Percentiles rank a stretch among this genome's conserved stretches.
These are phyloP conservation scores for Solea solea DNA, from an alignment of 2,113 vertebrate genomes.

Conservation along the genomic window DNA sequence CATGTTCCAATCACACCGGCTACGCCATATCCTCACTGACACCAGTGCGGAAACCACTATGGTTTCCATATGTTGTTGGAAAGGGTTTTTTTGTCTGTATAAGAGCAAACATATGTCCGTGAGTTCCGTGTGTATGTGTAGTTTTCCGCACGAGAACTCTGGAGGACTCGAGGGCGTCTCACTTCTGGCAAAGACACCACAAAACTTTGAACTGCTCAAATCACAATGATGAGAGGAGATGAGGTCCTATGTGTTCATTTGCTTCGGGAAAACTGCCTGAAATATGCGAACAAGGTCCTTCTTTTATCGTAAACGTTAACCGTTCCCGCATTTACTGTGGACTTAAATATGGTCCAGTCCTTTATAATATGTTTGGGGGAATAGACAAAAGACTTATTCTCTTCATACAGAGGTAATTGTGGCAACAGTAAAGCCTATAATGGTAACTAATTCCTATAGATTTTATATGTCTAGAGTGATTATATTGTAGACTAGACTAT, in stretches of 20 bases:
- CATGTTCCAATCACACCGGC: conserved; percentile 26
- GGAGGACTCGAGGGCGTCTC: conserved; percentile 42
- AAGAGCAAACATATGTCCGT: conserved; percentile 65
- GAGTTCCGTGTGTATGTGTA: conserved; percentile 18
- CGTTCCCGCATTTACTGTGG: background rate
- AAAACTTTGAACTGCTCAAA: conserved; percentile 51
- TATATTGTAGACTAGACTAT: conserved; percentile 31
- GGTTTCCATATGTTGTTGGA: conserved; percentile 66
- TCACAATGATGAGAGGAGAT: conserved; percentile 57
- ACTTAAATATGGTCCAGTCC: background rate
- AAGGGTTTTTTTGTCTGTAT: conserved; percentile 26
- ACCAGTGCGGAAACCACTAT: conserved; percentile 65
- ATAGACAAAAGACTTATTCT: background rate
- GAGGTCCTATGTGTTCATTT: conserved; percentile 34
- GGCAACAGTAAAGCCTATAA: background rate
- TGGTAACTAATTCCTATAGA: conserved; percentile 10
- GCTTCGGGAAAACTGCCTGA: conserved; percentile 6
- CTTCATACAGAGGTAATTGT: background rate
- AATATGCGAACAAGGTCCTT: background rate
- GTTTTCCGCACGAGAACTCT: conserved; percentile 37
- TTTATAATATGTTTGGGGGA: conserved; percentile 1
- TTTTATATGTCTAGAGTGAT: conserved; percentile 38
- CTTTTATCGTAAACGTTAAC: conserved; percentile 11
- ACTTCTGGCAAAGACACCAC: conserved; percentile 35
- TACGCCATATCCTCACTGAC: conserved; percentile 46